Base-by-base conservation (phyloP, 2,888 invertebrate species). In the Parnassius apollo region DNA sequence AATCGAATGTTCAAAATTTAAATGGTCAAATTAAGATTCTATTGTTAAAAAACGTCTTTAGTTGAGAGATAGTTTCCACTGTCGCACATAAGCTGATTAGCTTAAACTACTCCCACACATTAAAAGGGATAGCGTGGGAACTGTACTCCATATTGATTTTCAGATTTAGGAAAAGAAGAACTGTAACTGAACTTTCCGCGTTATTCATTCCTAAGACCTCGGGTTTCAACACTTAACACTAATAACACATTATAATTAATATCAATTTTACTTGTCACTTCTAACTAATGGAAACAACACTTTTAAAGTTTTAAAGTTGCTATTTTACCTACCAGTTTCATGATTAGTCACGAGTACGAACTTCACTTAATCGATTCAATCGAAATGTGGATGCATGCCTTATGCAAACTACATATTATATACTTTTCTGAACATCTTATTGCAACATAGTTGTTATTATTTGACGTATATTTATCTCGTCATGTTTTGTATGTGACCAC, bases 361-460 rank as follows among this genome's bases (percentile, higher is more conserved):
- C 70, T 80, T 72, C 70, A 69, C 74, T 71, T 75, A 73, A 71
- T 71, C 73, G 73, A 74, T 72, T 69, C 74, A 73, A 78, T 79
- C 73, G 72, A 75, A 79, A 75, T 85, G 74, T 85, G 85, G 74
- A 76, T 78, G 78, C 72, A 73, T 75, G 71, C 73, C 72, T 75
- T 76, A 76, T 69, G 75, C 75, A 73, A 76, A 74, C 81, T 71
- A n/a, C 78, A 77, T 80, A 78, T 84, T 87, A 80, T 88, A 88
- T 87, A 88, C 80, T 81, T 79, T 83, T 77, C 73, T 72, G 75
- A 76, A 78, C 83, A 84, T 83, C 75, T 73, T 75, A 79, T 88
- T 88, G 74, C 88, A 78, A 83, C 85, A 88, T 67, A n/a, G 12
- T 46, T 3, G 7, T 7, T 46, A 46, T 46, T 46, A 46, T 46